Evolutionary conservation across 1,140 invertebrate species (phyloP).

Genomic region (Ceratina japonica): DNA sequence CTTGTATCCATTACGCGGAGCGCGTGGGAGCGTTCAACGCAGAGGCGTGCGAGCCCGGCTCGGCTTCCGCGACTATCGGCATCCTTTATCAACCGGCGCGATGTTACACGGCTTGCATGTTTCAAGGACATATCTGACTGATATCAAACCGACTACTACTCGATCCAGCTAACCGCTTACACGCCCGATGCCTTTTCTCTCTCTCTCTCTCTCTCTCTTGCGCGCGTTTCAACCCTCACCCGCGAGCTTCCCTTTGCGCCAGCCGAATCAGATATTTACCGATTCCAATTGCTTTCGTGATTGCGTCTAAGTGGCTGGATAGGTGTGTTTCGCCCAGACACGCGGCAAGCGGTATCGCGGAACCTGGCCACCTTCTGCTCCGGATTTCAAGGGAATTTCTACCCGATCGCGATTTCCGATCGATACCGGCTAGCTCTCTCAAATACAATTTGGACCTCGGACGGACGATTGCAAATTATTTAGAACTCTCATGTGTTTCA

Average conservation of each 20-base stretch:
- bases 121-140: slow-evolving; percentile 65
- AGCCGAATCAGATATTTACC: slow-evolving; percentile 61
- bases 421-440: background rate
- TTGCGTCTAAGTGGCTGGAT: slow-evolving; percentile 62
- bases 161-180: slow-evolving; percentile 56
- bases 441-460: too few relatives aligned
- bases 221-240: slow-evolving; percentile 26
- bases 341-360: slow-evolving; percentile 11
- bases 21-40: slow-evolving; percentile 55
- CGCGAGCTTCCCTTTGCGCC: slow-evolving; percentile 45
- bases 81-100: slow-evolving; percentile 48
- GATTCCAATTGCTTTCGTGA: slow-evolving; percentile 69
- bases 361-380: background rate
- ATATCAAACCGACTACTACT: slow-evolving; percentile 65
- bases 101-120: slow-evolving; percentile 61
- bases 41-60: slow-evolving; percentile 40
- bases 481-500: too few relatives aligned
- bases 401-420: background rate
- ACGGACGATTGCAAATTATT: too few relatives aligned
- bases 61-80: slow-evolving; percentile 23
- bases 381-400: background rate
- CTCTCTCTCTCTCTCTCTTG: too few relatives aligned
- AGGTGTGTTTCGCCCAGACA: slow-evolving; percentile 23
- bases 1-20: slow-evolving; percentile 60
- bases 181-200: slow-evolving; percentile 28